phyloP scores from a whole-genome alignment of 2,888 invertebrate species.

The Mythimna pallens region DNA sequence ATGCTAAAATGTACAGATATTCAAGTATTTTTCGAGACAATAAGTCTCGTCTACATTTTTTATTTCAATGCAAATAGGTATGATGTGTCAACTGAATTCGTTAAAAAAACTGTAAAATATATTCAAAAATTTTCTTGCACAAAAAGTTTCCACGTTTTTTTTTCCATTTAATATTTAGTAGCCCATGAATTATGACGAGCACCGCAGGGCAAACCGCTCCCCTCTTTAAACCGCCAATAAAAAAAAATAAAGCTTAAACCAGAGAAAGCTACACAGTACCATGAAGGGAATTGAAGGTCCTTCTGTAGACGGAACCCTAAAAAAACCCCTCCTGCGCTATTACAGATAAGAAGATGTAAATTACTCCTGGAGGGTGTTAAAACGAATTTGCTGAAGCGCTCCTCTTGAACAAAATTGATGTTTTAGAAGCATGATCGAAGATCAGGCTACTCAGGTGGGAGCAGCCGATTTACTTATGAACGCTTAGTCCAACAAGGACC shows the following conservation, averaged over 20 bases:
- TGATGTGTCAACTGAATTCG: slow-evolving; percentile 13
- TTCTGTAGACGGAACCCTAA: slow-evolving; percentile 54
- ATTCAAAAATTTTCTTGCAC: slow-evolving; percentile 5
- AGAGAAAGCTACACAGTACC: slow-evolving; percentile 37
- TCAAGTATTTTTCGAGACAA: slow-evolving; percentile 10
- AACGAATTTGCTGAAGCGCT: slow-evolving; percentile 79
- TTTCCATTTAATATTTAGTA: slow-evolving; percentile 30
- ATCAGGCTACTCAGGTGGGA: slow-evolving; percentile 54
- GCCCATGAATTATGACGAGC: slow-evolving; percentile 43
- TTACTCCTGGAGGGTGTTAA: slow-evolving; percentile 80
- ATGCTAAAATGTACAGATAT: neutral
- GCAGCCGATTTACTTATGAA: slow-evolving; percentile 56
- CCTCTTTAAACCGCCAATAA: slow-evolving; percentile 47
- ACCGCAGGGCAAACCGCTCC: slow-evolving; percentile 41
- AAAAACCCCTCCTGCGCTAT: slow-evolving; percentile 77
- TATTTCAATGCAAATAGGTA: slow-evolving; percentile 12
- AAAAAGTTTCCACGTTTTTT: neutral
- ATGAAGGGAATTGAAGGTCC: slow-evolving; percentile 48
- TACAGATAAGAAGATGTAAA: slow-evolving; percentile 87
- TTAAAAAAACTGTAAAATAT: slow-evolving; percentile 14
- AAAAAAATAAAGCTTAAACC: slow-evolving; percentile 48
- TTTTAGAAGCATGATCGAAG: slow-evolving; percentile 71
- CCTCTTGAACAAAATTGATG: slow-evolving; percentile 85
- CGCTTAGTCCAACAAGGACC: slow-evolving; percentile 40
- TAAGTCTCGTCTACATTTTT: slow-evolving; percentile 7